Evolutionary conservation across 2,113 vertebrate species (phyloP), one percentile per base, ranked within the genome.

Genomic region (Epinephelus lanceolatus): DNA sequence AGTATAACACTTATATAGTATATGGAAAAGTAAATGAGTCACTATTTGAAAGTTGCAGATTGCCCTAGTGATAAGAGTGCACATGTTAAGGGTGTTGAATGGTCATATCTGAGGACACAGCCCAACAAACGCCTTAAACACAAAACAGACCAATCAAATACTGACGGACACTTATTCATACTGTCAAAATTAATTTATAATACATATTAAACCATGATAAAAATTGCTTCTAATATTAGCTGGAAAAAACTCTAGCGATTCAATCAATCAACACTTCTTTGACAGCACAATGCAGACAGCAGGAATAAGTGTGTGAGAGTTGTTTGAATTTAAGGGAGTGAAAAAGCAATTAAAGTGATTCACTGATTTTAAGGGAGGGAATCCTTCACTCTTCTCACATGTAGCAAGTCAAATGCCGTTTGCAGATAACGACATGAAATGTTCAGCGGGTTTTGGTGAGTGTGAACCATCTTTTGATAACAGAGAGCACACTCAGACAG

Each of bases 381-480:
- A 30, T 63, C 27, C 18, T 52, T 66, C 49, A 17, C 63, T 83
- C 25, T 19, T 51, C 33, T 47, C 0, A 49, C 63, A 53, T 56
- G 62, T 5, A 53, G 9, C 5, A 45, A 63, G 10, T 70, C 42
- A 42, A 60, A 55, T 19, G 49, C 8, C 0, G 4, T 23, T 45
- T 62, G 30, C 21, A n/a, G 25, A 78, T 51, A 71, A 71, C n/a
- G 37, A 17, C 30, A 59, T 5, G 19, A 70, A 11, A 68, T 18
- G 1, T 47, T 0, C 81, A 17, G 21, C 76, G 9, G 57, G 11
- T 81, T 61, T 51, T 55, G 5, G 1, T 19, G 59, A 23, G 23
- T 71, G 23, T 3, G 19, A 73, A 82, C 18, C 42, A 51, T 49
- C 17, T 5, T 74, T 19, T 51, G 81, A 89, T 76, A 86, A 83